phyloP scores from a whole-genome alignment of 2,113 vertebrate species.

The Nannospalax galili region DNA sequence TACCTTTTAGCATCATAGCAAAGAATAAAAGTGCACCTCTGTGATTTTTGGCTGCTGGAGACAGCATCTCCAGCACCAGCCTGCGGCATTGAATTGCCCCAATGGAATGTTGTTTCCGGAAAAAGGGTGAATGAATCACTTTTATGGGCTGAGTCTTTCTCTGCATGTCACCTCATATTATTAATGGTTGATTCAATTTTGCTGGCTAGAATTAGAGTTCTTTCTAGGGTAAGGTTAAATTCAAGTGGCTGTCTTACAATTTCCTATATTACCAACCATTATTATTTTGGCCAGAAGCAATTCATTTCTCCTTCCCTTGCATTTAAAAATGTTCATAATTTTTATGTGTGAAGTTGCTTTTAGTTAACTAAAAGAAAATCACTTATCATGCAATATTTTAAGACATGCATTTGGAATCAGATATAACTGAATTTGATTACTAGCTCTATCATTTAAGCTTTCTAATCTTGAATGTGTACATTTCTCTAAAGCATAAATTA shows the following conservation, averaged over 20 bases:
- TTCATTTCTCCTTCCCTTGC: slow-evolving; percentile 59
- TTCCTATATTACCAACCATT: slow-evolving; percentile 67
- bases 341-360: background rate
- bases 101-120: slow-evolving; percentile 65
- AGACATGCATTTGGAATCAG: background rate
- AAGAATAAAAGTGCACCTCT: slow-evolving; percentile 40
- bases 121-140: slow-evolving; percentile 71
- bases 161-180: slow-evolving; percentile 65
- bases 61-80: background rate
- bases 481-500: background rate
- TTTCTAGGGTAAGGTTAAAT: slow-evolving; percentile 71
- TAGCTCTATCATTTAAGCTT: background rate
- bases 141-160: slow-evolving; percentile 69
- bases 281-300: slow-evolving; percentile 49
- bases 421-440: slow-evolving; percentile 24
- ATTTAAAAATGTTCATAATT: slow-evolving; percentile 35
- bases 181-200: slow-evolving; percentile 75
- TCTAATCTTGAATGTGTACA: background rate
- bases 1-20: slow-evolving; percentile 66
- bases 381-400: background rate
- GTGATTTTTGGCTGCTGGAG: slow-evolving; percentile 57
- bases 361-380: background rate
- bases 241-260: slow-evolving; percentile 63
- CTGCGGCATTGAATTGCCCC: slow-evolving; percentile 55
- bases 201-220: slow-evolving; percentile 66